Conservation (phyloP, 2,888 invertebrate genomes). For the Hypselothyrea guttata region DNA sequence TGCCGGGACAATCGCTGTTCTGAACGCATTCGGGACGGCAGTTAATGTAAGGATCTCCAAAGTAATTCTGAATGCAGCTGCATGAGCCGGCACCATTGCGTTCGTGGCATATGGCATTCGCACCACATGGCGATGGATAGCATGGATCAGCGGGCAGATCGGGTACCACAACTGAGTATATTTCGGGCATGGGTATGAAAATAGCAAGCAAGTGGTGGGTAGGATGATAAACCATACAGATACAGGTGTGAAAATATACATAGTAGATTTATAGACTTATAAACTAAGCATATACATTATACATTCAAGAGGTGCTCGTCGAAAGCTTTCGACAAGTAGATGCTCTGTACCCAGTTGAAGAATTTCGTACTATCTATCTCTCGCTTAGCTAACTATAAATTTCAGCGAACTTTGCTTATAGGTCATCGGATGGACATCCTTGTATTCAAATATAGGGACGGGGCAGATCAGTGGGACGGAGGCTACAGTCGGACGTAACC, state of each 20-base stretch:
- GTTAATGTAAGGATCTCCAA: slow-evolving; percentile 92
- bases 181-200: slow-evolving; percentile 41
- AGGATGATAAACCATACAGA: slow-evolving; percentile 11
- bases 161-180: slow-evolving; percentile 83
- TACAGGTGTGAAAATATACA: slow-evolving; percentile 21
- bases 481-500: no score
- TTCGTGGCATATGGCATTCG: slow-evolving; percentile 92
- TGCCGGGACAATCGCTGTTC: slow-evolving; percentile 90
- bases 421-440: no score
- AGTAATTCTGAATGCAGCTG: slow-evolving; percentile 90
- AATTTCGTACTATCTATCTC: neutral
- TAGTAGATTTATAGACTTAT: slow-evolving; percentile 32
- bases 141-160: slow-evolving; percentile 86
- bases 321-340: slow-evolving; percentile 17
- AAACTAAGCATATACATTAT: slow-evolving; percentile 30
- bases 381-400: neutral
- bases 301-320: slow-evolving; percentile 5
- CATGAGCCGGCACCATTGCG: slow-evolving; percentile 91
- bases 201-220: slow-evolving; percentile 54
- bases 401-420: neutral
- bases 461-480: no score
- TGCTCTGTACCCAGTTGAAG: slow-evolving; percentile 15
- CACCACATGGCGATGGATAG: slow-evolving; percentile 92
- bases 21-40: slow-evolving; percentile 95
- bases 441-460: no score